Evolutionary conservation across 2,888 invertebrate species (phyloP), one percentile per base, ranked within the genome.

Genomic region (Pteria penguin): DNA sequence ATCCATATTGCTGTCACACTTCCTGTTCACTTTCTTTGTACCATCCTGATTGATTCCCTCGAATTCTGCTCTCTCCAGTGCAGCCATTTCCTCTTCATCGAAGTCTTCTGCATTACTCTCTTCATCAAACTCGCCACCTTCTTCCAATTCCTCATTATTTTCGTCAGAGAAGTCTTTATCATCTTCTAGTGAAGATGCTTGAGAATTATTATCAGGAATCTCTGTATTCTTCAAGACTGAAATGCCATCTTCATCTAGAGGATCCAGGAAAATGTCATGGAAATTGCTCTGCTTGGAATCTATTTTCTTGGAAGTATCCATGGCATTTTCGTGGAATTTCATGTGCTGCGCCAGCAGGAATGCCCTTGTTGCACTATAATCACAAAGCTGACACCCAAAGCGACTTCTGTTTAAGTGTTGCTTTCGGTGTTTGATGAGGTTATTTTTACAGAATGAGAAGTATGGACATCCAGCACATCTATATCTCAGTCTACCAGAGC

Each of bases 391-490:
- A 76, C 90, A 90, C 29, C 83, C 81, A 73, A 84, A 88, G 36
- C 82, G 80, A 65, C 82, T 85, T 33, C 81, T 84, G 55, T 81
- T 75, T 27, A 86, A 76, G 77, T 89, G 89, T 63, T 84, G 86
- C n/a, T 81, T 79, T 27, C 84, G 76, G 70, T 90, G 89, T 57
- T 86, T 87, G n/a, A 86, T 74, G 36, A 88, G 85, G 65, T 85
- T 86, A 68, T 81, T 84, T 68, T 85, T 86, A 57, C 84, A 85
- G 32, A 79, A 81, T 3, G 86, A 87, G 63, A 81, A 76, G 71
- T 83, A 89, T 18, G 88, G 88, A 75, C 88, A 89, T 52, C 75
- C 67, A 14, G 84, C 78, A 69, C 87, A 88, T 62, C 80, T 84
- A 73, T 86, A 89, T 5, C 87, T 75, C 22, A 89, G 78, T 27